phyloP scores from a whole-genome alignment of 1,140 invertebrate species.

The Steinernema feltiae region DNA sequence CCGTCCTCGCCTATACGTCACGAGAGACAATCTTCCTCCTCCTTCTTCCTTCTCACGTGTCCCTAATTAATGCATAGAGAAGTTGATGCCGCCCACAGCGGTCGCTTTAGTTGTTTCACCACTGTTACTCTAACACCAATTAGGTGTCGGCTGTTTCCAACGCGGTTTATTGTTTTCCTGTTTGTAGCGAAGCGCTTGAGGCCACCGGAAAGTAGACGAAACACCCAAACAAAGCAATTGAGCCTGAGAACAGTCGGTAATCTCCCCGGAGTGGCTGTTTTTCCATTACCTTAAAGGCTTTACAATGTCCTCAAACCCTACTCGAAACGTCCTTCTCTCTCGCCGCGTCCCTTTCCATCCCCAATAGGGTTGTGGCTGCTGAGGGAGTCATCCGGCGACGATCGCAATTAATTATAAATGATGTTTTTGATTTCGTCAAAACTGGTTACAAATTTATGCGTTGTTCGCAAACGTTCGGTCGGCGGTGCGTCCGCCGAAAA shows the following conservation, averaged over 20 bases:
- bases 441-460: constrained; percentile 15
- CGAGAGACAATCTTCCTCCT: not conserved
- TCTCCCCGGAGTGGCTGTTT: too few relatives aligned
- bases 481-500: not conserved
- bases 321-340: too few relatives aligned
- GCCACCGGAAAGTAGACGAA: too few relatives aligned
- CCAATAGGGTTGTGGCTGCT: not conserved
- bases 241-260: too few relatives aligned
- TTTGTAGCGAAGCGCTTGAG: too few relatives aligned
- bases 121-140: not conserved
- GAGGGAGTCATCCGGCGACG: not conserved
- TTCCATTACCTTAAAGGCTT: too few relatives aligned
- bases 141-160: too few relatives aligned
- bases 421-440: constrained; percentile 14
- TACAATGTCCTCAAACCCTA: too few relatives aligned
- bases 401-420: constrained; percentile 11
- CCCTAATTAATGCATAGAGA: constrained; percentile 9
- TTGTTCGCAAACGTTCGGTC: constrained; percentile 7
- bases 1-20: not conserved
- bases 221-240: too few relatives aligned
- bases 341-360: not conserved
- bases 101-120: not conserved
- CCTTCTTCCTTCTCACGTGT: not conserved
- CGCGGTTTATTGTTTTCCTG: not conserved
- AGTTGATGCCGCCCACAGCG: not conserved